Evolutionary conservation across 2,797 vertebrate genomes (phyloP), one percentile per base, ranked within the genome.

Genomic region (Pantherophis alleghaniensis): DNA sequence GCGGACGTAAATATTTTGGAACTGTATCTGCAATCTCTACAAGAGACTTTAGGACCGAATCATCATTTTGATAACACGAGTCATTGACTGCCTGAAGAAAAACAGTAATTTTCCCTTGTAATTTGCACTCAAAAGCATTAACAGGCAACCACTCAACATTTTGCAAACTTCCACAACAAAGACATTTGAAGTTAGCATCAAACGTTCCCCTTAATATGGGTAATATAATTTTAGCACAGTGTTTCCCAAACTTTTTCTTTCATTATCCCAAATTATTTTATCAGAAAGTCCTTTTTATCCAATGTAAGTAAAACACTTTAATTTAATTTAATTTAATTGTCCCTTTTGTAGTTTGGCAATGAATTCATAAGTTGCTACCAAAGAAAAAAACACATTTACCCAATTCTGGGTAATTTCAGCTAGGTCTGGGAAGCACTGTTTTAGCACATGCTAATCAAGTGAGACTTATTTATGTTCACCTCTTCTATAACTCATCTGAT

Each of bases 11-110:
- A 96, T 99, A 99, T 96, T 99, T 99, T 0, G 99, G 99, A 37
- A 99, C 99, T 0, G 99, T 99, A 97, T 99, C 99, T 24, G 99
- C 99, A 69, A 99, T 99, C 96, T 99, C 99, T 96, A 99, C 99
- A 51, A 99, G 97, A 69, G 99, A 99, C 97, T 99, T 99, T 91
- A 99, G 98, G 96, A 99, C 99, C 0, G 99, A 98, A 97, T 99
- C 99, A 14, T 99, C 99, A 9, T 98, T 98, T 96, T 99, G 98
- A 95, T 99, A 99, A 96, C 99, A 99, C 0, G 99, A 99, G 89
- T 99, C 99, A 93, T 99, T 99, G 93, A 99, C 98, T 13, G 98
- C 98, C 99, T 99, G 97, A 79, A 96, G 93, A 74, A 90, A 86
- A 89, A 95, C 51, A 66, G 22, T 20, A 57, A 32, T 26, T 60